Percentiles rank a stretch among this genome's conserved stretches.
phyloP scores from a whole-genome alignment of 2,888 invertebrate genomes.

The Drosophila imparisetae region DNA sequence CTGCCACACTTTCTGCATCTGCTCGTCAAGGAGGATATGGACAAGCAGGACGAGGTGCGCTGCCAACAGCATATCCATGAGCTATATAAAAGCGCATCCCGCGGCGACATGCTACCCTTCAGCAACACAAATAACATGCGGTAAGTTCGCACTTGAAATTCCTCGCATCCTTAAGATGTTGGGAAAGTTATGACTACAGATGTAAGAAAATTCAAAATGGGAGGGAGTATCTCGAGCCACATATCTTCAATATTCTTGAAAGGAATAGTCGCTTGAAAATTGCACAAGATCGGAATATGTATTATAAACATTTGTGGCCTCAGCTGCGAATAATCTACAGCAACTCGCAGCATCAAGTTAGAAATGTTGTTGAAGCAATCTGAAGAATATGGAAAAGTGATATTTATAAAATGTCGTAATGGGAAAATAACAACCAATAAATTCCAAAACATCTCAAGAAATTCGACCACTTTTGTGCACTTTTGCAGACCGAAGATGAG shows the following conservation, averaged over 20 bases:
- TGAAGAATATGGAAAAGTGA: neutral
- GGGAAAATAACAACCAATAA: neutral
- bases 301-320: no score
- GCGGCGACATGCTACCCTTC: conserved; percentile 92
- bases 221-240: neutral
- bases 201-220: neutral
- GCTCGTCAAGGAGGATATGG: conserved; percentile 92
- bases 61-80: conserved; percentile 94
- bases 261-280: neutral
- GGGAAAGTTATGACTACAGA: neutral
- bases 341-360: neutral
- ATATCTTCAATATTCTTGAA: neutral
- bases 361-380: neutral
- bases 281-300: neutral
- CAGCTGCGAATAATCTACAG: no score
- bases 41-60: conserved; percentile 93
- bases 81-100: conserved; percentile 91
- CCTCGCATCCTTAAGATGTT: neutral
- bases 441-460: neutral
- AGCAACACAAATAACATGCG: conserved; percentile 86
- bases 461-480: neutral
- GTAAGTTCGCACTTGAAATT: conserved; percentile 71
- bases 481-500: conserved; percentile 82
- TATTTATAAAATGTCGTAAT: neutral
- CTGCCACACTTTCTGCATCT: conserved; percentile 92